Conservation (phyloP, 2,888 invertebrate genomes). For the Nysson spinosus region DNA sequence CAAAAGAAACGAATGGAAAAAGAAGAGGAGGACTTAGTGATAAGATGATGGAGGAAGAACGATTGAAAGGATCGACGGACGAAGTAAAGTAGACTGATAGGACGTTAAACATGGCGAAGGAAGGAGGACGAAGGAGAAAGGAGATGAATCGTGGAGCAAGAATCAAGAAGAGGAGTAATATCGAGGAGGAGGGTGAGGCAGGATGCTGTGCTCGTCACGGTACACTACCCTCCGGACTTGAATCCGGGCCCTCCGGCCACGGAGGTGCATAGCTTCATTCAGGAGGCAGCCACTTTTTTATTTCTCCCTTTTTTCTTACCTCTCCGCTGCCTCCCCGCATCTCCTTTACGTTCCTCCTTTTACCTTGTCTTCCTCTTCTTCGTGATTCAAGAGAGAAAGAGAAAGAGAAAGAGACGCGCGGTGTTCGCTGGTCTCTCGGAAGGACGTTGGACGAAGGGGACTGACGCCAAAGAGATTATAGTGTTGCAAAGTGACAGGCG, state of each 20-base stretch:
- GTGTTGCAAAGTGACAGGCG: slow-evolving; percentile 45
- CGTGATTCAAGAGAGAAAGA: slow-evolving; percentile 5
- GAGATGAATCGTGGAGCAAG: neutral
- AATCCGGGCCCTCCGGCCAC: slow-evolving; percentile 69
- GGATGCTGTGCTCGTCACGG: slow-evolving; percentile 74
- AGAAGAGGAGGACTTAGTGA: slow-evolving; percentile 10
- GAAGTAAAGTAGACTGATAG: slow-evolving; percentile 35
- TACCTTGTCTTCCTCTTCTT: slow-evolving; percentile 14
- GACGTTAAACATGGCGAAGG: slow-evolving; percentile 11
- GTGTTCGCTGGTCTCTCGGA: slow-evolving; percentile 22
- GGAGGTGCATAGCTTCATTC: slow-evolving; percentile 65
- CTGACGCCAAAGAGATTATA: slow-evolving; percentile 35
- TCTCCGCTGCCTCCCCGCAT: slow-evolving; percentile 8
- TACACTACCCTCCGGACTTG: slow-evolving; percentile 70
- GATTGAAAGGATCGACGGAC: slow-evolving; percentile 32
- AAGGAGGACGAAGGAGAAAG: slow-evolving; percentile 31
- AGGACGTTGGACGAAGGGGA: slow-evolving; percentile 27
- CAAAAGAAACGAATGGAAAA: neutral
- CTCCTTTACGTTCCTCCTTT: neutral
- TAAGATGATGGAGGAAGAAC: slow-evolving; percentile 16
- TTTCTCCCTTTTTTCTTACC: slow-evolving; percentile 18
- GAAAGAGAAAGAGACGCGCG: too few relatives aligned
- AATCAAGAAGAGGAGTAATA: slow-evolving; percentile 14
- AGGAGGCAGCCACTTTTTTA: slow-evolving; percentile 54
- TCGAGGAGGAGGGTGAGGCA: slow-evolving; percentile 60